Conservation (phyloP, 2,113 vertebrate genomes). For the Erythrocercus mccallii region DNA sequence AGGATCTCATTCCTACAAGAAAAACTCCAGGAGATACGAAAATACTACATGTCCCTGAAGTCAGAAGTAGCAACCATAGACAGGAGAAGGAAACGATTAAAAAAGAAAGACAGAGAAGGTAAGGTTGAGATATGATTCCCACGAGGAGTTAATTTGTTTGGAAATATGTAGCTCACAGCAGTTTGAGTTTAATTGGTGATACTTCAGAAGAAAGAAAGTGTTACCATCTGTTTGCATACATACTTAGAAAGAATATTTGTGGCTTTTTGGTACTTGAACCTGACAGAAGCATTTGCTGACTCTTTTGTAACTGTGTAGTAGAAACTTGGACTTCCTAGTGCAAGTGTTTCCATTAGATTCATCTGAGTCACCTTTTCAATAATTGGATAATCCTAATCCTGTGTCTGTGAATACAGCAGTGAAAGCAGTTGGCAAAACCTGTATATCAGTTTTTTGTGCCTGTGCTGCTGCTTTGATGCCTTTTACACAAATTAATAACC, state of each 20-base stretch:
- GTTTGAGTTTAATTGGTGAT: neutral
- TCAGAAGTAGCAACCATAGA: constrained; percentile 99
- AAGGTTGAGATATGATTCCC: neutral
- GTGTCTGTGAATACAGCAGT: neutral
- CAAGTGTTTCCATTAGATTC: neutral
- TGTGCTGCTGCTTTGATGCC: neutral
- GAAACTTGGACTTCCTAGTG: neutral
- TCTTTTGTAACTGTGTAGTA: neutral
- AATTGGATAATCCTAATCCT: neutral
- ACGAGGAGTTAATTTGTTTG: neutral
- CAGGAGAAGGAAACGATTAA: constrained; percentile 91
- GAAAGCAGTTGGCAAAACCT: neutral
- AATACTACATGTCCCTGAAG: constrained; percentile 97
- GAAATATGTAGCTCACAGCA: neutral
- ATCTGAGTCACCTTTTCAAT: neutral
- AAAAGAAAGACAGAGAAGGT: constrained; percentile 99
- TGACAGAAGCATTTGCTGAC: neutral
- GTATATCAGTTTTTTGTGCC: rapidly evolving
- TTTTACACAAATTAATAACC: neutral
- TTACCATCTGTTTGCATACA: rapidly evolving
- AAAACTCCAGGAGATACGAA: constrained; percentile 96
- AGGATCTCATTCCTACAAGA: constrained; percentile 96
- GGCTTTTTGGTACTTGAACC: neutral
- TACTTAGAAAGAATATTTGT: neutral
- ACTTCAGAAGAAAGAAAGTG: neutral